These are phyloP conservation scores for Saguinus imperator DNA, from an alignment of 2,113 vertebrate species.

Conservation along the genomic window DNA sequence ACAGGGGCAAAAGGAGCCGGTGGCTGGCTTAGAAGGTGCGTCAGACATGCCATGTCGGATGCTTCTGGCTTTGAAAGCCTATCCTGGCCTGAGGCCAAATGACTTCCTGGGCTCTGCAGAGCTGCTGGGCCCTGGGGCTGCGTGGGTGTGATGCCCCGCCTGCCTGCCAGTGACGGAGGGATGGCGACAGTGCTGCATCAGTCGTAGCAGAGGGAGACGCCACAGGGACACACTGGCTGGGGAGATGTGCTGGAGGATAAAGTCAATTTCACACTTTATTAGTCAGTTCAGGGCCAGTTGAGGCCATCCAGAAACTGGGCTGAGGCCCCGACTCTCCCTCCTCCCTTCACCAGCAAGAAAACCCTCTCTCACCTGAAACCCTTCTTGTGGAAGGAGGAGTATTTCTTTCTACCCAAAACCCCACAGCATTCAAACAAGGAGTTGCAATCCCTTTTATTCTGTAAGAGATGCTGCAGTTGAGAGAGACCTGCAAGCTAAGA, in stretches of 20 bases:
- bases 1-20: not conserved
- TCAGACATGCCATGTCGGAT: not conserved
- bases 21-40: not conserved
- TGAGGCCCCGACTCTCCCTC: not conserved
- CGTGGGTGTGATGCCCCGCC: constrained; percentile 56
- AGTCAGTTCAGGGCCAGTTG: constrained; percentile 81
- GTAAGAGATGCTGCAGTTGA: not conserved
- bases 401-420: not conserved
- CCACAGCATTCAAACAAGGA: not conserved
- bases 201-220: constrained; percentile 18
- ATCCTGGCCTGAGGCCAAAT: constrained; percentile 47
- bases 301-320: constrained; percentile 58
- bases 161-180: constrained; percentile 69
- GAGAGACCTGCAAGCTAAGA: not conserved
- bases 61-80: constrained; percentile 46
- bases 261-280: constrained; percentile 89
- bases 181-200: constrained; percentile 14
- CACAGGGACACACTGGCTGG: constrained; percentile 64
- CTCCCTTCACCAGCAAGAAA: not conserved
- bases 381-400: not conserved
- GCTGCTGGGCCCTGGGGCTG: not conserved
- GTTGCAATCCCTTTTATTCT: not conserved
- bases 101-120: constrained; percentile 1
- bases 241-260: constrained; percentile 79
- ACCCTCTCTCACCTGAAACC: not conserved